phyloP scores from a whole-genome alignment of 2,797 vertebrate species.

The Brotula barbata region DNA sequence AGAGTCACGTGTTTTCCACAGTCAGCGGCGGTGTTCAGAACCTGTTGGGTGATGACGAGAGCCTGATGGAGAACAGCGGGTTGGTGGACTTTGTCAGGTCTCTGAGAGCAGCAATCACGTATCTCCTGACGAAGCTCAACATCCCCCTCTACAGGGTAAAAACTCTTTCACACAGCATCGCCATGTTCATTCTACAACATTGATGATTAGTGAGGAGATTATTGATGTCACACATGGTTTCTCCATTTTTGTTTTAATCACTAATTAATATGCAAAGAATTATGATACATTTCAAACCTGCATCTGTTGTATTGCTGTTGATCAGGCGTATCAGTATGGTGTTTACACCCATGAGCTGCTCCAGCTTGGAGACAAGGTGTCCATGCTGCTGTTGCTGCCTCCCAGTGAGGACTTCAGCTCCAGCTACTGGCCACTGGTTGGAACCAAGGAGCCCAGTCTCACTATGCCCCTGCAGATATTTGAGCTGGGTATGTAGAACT shows the following conservation, averaged over 20 bases:
- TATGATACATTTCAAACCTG: background rate
- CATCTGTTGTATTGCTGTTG: background rate
- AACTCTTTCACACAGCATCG: background rate
- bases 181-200: background rate
- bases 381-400: conserved; percentile 79
- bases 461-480: conserved; percentile 82
- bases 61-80: conserved; percentile 60
- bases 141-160: conserved; percentile 82
- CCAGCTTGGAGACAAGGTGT: conserved; percentile 77
- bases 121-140: conserved; percentile 80
- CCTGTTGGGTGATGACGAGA: conserved; percentile 59
- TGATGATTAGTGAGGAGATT: background rate
- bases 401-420: conserved; percentile 83
- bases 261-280: too few species aligned
- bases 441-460: conserved; percentile 70
- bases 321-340: conserved; percentile 78
- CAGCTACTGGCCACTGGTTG: conserved; percentile 74
- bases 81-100: conserved; percentile 70
- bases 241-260: background rate
- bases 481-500: conserved; percentile 73
- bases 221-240: background rate
- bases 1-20: conserved; percentile 72
- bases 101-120: conserved; percentile 74
- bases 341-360: conserved; percentile 81
- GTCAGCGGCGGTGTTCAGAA: conserved; percentile 69